Conservation (phyloP, 1,140 invertebrate species). For the Galleria mellonella region DNA sequence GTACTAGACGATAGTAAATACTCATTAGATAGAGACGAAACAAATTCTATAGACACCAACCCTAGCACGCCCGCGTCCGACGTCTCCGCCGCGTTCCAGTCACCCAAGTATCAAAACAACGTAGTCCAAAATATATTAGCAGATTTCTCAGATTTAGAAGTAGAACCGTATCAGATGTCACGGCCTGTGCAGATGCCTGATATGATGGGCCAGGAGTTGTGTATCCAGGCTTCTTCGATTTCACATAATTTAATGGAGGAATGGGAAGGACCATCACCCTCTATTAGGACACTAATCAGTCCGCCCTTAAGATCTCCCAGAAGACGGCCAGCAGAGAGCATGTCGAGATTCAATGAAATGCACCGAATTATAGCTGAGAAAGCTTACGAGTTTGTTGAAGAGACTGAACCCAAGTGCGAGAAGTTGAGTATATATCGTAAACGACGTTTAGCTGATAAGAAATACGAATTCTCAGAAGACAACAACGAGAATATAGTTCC, state of each 20-base stretch:
- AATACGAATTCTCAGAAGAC: conserved; percentile 92
- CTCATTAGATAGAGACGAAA: conserved; percentile 49
- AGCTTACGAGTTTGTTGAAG: conserved; percentile 90
- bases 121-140: conserved; percentile 69
- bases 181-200: conserved; percentile 62
- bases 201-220: conserved; percentile 67
- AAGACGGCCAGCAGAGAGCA: conserved; percentile 64
- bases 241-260: conserved; percentile 67
- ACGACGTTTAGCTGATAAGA: conserved; percentile 89
- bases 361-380: conserved; percentile 80
- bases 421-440: conserved; percentile 88
- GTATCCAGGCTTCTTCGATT: conserved; percentile 68
- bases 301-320: conserved; percentile 65
- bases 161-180: conserved; percentile 59
- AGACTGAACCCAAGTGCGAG: conserved; percentile 85
- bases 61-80: conserved; percentile 56
- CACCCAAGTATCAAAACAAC: conserved; percentile 62
- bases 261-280: conserved; percentile 69
- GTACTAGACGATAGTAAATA: conserved; percentile 41
- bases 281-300: conserved; percentile 66
- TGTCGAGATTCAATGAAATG: conserved; percentile 73
- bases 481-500: conserved; percentile 90
- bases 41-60: conserved; percentile 36
- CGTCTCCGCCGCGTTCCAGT: conserved; percentile 51
- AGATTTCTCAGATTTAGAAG: conserved; percentile 70